Percentiles rank a stretch among this genome's conserved stretches.
Evolutionary conservation across 2,888 invertebrate genomes (phyloP).

Genomic region (Euproctis similis): DNA sequence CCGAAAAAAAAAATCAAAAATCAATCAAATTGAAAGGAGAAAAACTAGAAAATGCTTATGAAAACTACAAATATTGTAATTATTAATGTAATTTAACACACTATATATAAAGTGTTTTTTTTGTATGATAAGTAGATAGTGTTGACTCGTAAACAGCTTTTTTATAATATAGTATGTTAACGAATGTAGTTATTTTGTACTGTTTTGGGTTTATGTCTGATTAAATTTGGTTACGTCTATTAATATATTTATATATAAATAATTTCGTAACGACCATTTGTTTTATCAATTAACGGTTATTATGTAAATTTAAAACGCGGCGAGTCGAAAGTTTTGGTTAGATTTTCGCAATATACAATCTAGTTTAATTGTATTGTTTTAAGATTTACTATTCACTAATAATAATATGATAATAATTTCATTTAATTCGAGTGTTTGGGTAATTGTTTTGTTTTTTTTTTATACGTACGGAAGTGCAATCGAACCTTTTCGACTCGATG

Average conservation of each 20-base stretch:
- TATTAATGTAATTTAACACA: slow-evolving; percentile 55
- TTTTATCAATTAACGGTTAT: slow-evolving; percentile 21
- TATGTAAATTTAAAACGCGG: too few species aligned
- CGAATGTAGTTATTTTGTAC: slow-evolving; percentile 19
- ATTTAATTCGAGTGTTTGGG: slow-evolving; percentile 15
- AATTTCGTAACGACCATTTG: slow-evolving; percentile 11
- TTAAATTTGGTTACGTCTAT: slow-evolving; percentile 22
- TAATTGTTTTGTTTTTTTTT: slow-evolving; percentile 13
- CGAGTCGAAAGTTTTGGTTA: slow-evolving; percentile 16
- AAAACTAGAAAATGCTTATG: slow-evolving; percentile 30
- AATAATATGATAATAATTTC: too few species aligned
- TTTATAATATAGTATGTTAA: slow-evolving; percentile 24
- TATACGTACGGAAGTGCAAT: slow-evolving; percentile 21
- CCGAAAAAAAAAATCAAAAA: too few species aligned
- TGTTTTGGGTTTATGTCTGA: slow-evolving; percentile 18
- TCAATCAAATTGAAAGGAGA: slow-evolving; percentile 7
- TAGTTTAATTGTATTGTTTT: slow-evolving; percentile 13
- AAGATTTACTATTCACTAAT: too few species aligned
- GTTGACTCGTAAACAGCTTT: slow-evolving; percentile 39
- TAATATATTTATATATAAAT: slow-evolving; percentile 8
- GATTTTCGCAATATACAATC: slow-evolving; percentile 19
- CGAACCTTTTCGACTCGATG: slow-evolving; percentile 10
- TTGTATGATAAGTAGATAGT: slow-evolving; percentile 70
- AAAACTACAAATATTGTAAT: slow-evolving; percentile 35
- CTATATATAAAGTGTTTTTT: slow-evolving; percentile 51